Conservation (phyloP, 2,888 invertebrate genomes). For the Lithophane semibrunnea region DNA sequence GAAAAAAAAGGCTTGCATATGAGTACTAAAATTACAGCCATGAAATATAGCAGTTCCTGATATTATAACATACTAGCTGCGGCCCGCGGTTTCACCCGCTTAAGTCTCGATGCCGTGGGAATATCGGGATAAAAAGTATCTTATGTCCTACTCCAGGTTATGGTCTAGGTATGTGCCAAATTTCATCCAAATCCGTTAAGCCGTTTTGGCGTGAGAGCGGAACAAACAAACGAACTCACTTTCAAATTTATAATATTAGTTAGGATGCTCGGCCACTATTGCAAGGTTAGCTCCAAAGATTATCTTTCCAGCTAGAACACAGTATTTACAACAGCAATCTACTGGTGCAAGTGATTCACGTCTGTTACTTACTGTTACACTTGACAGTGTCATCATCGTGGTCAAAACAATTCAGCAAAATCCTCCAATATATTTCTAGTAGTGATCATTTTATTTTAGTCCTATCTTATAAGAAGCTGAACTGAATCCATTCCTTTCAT, state of each 20-base stretch:
- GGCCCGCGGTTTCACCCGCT: no score
- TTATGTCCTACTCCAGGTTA: no score
- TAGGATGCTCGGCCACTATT: background rate
- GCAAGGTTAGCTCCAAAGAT: background rate
- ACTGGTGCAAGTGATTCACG: background rate
- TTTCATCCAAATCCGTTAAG: no score
- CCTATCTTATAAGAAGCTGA: no score
- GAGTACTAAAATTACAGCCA: background rate
- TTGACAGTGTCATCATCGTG: background rate
- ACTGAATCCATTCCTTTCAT: background rate
- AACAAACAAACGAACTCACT: no score
- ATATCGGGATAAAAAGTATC: no score
- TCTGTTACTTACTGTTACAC: background rate
- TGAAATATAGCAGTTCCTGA: background rate
- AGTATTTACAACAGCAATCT: background rate
- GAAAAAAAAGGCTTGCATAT: background rate
- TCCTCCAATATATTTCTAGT: background rate
- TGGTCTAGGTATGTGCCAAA: no score
- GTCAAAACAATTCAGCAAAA: background rate
- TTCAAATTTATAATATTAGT: no score
- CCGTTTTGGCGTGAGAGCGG: no score
- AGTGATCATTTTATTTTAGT: background rate
- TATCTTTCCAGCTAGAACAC: background rate
- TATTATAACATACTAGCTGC: background rate
- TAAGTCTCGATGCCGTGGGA: no score